Evolutionary conservation across 2,797 vertebrate species (phyloP).

Genomic region (Synanceia verrucosa): DNA sequence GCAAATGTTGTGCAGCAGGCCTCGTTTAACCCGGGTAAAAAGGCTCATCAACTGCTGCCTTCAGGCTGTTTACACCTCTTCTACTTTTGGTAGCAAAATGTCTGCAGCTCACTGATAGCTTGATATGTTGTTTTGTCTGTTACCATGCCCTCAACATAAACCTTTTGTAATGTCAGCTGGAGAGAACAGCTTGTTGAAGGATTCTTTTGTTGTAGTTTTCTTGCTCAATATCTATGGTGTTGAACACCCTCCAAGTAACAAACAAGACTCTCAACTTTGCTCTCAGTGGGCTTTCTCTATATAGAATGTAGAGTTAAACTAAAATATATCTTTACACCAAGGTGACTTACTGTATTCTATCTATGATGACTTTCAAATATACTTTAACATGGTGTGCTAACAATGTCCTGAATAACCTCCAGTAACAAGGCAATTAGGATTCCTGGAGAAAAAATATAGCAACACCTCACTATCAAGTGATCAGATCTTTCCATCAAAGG

Average conservation of each 20-base stretch:
- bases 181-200: conserved; percentile 35
- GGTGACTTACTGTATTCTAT: neutral
- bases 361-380: neutral
- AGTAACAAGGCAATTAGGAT: conserved; percentile 13
- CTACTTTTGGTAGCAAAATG: conserved; percentile 50
- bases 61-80: conserved; percentile 63
- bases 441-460: neutral
- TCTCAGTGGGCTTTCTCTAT: neutral
- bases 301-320: neutral
- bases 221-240: conserved; percentile 12
- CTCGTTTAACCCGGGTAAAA: conserved; percentile 64
- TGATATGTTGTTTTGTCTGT: conserved; percentile 57
- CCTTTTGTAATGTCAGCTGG: conserved; percentile 46
- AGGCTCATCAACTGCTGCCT: conserved; percentile 69
- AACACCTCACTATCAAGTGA: conserved; percentile 22
- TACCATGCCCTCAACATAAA: conserved; percentile 67
- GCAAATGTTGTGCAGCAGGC: conserved; percentile 58
- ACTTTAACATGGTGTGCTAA: conserved; percentile 10
- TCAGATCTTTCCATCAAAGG: conserved; percentile 29
- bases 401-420: conserved; percentile 19
- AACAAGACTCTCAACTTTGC: too few species aligned
- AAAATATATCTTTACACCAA: neutral
- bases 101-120: conserved; percentile 58
- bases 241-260: conserved; percentile 19
- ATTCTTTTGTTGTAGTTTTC: conserved; percentile 24